These are phyloP conservation scores for Drosophila nasuta DNA, from an alignment of 1,140 invertebrate genomes.

Conservation along the genomic window DNA sequence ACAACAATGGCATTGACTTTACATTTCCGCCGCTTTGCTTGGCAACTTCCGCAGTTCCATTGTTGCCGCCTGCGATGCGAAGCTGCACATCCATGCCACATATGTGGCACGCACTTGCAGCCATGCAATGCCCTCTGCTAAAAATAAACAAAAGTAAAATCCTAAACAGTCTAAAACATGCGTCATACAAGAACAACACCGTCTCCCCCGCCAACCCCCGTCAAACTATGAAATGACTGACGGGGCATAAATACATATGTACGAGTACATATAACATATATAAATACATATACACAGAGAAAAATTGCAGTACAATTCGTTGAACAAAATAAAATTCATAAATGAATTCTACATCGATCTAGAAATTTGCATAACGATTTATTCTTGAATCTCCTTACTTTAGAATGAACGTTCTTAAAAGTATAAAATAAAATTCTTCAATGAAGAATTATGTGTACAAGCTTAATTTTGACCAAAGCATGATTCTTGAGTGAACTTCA, in stretches of 20 bases:
- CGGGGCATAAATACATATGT: constrained; percentile 28
- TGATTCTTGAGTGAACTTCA: too few relatives aligned
- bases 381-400: too few relatives aligned
- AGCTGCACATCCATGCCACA: constrained; percentile 39
- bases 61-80: constrained; percentile 28
- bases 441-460: too few relatives aligned
- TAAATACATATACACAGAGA: too few relatives aligned
- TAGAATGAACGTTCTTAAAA: too few relatives aligned
- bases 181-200: background rate
- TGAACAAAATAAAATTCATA: too few relatives aligned
- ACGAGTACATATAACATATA: background rate
- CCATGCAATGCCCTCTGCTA: constrained; percentile 21
- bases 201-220: constrained; percentile 3
- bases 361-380: too few relatives aligned
- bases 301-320: too few relatives aligned
- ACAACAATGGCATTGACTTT: constrained; percentile 68
- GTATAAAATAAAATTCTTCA: too few relatives aligned
- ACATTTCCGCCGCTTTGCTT: constrained; percentile 79
- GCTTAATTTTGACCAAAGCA: too few relatives aligned
- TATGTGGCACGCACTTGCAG: constrained; percentile 42
- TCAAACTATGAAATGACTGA: constrained; percentile 31
- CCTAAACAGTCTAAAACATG: constrained; percentile 35
- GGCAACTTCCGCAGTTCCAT: constrained; percentile 56
- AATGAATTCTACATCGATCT: too few relatives aligned
- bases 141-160: constrained; percentile 51